These are phyloP conservation scores for Cyanoderma ruficeps DNA, from an alignment of 2,113 vertebrate species.

Conservation along the genomic window DNA sequence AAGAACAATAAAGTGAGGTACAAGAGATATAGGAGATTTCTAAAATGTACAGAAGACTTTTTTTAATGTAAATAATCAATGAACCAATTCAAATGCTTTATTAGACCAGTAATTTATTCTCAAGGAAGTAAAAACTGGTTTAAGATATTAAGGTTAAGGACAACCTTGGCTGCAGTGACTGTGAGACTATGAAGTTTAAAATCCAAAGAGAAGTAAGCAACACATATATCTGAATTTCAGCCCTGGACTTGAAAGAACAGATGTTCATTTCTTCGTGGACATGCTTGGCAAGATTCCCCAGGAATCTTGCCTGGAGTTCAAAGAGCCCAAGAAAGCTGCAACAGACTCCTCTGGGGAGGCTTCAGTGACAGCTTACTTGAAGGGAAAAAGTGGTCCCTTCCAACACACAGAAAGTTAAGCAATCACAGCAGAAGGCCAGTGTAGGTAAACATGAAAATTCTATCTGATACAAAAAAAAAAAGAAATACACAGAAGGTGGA, in stretches of 20 bases:
- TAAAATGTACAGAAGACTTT: background rate
- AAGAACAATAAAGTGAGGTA: background rate
- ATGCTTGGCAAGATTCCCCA: background rate
- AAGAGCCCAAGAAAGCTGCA: background rate
- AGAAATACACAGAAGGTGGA: background rate
- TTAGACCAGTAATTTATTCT: background rate
- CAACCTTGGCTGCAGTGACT: background rate
- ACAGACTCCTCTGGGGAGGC: background rate
- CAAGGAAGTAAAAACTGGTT: background rate
- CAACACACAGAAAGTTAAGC: background rate
- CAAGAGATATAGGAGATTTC: background rate
- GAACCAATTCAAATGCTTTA: background rate
- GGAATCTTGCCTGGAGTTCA: background rate
- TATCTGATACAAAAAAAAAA: background rate
- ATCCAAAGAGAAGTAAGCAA: background rate
- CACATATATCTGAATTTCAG: background rate
- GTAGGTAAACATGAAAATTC: background rate
- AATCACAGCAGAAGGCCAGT: background rate
- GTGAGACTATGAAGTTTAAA: background rate
- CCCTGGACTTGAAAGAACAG: background rate
- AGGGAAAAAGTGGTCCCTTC: background rate
- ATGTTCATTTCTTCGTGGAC: background rate
- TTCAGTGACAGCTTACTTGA: background rate
- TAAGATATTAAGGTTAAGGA: background rate
- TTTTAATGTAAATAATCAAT: background rate